A percentile compares a stretch with the other conserved stretches of the same genome.
Conservation (phyloP, 2,113 vertebrate species). For the Oreochromis niloticus region DNA sequence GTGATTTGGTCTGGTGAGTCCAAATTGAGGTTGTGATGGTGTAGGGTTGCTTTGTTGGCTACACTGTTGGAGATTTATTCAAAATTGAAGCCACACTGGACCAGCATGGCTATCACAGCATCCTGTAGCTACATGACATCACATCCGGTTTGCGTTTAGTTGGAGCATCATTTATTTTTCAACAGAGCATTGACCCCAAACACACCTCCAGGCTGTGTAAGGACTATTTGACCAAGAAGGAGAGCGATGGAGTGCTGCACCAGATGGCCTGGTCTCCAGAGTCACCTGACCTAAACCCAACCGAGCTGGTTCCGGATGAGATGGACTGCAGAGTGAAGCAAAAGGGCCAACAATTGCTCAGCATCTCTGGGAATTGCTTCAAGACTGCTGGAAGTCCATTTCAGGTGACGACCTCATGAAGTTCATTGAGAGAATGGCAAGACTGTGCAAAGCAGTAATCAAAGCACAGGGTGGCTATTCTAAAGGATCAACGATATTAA, state of each 20-base stretch:
- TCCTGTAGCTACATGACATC: not conserved
- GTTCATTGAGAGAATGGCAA: not conserved
- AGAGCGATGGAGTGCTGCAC: not conserved
- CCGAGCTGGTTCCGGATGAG: not conserved
- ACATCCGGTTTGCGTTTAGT: not conserved
- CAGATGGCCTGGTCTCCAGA: not conserved
- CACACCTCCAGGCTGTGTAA: not conserved
- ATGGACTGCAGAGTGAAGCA: not conserved
- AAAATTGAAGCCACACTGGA: not conserved
- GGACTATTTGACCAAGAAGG: not conserved
- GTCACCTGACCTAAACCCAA: not conserved
- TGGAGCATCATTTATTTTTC: not conserved
- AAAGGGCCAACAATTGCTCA: not conserved
- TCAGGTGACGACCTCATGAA: not conserved
- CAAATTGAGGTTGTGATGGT: not conserved
- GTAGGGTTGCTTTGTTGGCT: not conserved
- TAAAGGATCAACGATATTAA: not conserved
- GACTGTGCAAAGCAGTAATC: not conserved
- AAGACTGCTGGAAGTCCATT: not conserved
- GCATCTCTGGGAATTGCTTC: not conserved
- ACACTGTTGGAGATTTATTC: not conserved
- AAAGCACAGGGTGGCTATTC: not conserved
- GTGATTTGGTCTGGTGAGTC: not conserved
- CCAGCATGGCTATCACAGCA: not conserved
- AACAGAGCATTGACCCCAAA: not conserved